Base-by-base conservation (phyloP, 92 coral and sea anemone genomes). In the Hydrozoanthus gracilis region DNA sequence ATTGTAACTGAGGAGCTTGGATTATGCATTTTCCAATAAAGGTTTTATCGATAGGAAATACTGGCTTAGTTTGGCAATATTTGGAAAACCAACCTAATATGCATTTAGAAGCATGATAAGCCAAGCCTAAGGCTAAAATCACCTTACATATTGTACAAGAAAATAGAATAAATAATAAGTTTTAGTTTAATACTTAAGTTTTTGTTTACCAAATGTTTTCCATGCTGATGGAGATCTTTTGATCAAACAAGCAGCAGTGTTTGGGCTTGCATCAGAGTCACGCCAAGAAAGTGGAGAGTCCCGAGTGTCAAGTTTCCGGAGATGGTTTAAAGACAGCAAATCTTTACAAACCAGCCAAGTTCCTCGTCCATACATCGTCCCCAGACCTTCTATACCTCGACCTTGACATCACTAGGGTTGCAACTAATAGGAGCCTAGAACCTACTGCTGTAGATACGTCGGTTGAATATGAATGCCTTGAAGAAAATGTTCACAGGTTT, bases 311-410 rank as follows among this genome's bases (percentile, higher is more conserved):
- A 14, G 98, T 94, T 88, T 90, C 92, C 86, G 98, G 98, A 6
- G 94, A 92, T 12, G 98, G 98, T 47, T 89, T 94, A 27, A 80
- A 73, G 14, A 7, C 91, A 8, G 98, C 95, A 16, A 82, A 83
- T 46, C 92, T 89, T 6, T 73, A 91, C 48, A 87, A 93, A 44
- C 98, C 95, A 20, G 95, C 95, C 16, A 94, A 90, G 86, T 94
- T 94, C 47, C 58, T 83, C 14, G 87, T 94, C 5, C 92, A 91
- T 12, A 94, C 95, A 44, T 77, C 89, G 52, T 78, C 92, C 15
- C 98, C 98, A 74, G 98, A 94, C 73, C 96, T 94, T 12, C 88
- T 94, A 44, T 89, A 86, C 71, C 86, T 94, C 44, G 95, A 94
- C 78, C 96, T 94, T 51, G 91, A 90, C 77, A 91, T 94, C 39